Evolutionary conservation across 1,140 invertebrate genomes (phyloP), one percentile per base, ranked within the genome.

Genomic region (Cecropterus lyciades): DNA sequence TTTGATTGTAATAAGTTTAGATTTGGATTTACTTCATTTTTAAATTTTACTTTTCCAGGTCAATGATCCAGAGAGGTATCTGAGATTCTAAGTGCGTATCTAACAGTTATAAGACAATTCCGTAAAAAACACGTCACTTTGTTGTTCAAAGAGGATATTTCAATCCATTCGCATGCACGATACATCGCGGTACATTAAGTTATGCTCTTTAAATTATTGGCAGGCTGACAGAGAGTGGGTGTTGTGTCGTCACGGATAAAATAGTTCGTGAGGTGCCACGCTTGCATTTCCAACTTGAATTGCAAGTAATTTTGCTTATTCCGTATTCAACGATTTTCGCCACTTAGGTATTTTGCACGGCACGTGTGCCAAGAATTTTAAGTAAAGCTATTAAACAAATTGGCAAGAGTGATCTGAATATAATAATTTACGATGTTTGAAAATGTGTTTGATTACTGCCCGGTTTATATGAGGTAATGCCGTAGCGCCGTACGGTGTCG

Each of bases 241-340:
- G 59, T 63, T 27, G 17, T 63, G 59, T 63, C 59, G 48, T 63
- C 60, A 63, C 14, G 51, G 60, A 63, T 63, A 63, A 63, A 52
- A 63, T 63, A 53, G 37, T 52, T 63, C 60, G 60, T 53, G 60
- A 52, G 59, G 30, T 24, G 20, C 20, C 5, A 63, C 48, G 59
- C 46, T 63, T 42, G 48, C 46, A 52, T 48, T 63, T 51, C 33
- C 14, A 42, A 52, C 16, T 63, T 43, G 40, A 52, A 63, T 63
- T 63, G 59, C 59, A 63, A 63, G 59, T 63, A 63, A 63, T 63
- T 63, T 63, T 20, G 59, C 59, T 51, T 63, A 63, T 52, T 63
- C 48, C 37, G 59, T 40, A 63, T 63, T 52, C 59, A 52, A 63
- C 33, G 33, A 37, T 42, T 52, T 63, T 63, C 59, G 60, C 48